These are phyloP conservation scores for Caranx melampygus DNA, from an alignment of 2,113 vertebrate genomes.

Conservation along the genomic window DNA sequence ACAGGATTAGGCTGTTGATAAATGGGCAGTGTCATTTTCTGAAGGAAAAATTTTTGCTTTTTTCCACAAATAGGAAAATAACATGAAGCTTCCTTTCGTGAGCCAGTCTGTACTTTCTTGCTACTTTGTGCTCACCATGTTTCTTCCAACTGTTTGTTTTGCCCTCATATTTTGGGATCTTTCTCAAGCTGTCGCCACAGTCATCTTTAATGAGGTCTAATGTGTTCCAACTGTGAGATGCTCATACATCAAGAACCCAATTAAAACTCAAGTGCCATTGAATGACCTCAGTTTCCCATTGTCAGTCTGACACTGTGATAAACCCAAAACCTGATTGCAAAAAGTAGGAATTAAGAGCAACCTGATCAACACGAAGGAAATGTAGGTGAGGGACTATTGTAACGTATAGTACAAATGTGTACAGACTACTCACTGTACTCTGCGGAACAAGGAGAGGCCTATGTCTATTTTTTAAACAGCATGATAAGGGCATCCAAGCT, in stretches of 20 bases:
- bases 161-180: not conserved
- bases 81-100: not conserved
- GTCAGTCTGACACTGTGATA: not conserved
- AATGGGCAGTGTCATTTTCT: not conserved
- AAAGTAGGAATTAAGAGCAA: not conserved
- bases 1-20: not conserved
- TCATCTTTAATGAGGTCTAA: not conserved
- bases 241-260: not conserved
- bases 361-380: not conserved
- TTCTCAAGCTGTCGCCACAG: not conserved
- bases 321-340: not conserved
- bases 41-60: not conserved
- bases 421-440: not conserved
- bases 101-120: not conserved
- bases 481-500: not conserved
- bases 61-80: not conserved
- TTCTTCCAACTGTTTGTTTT: not conserved
- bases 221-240: slow-evolving; percentile 1
- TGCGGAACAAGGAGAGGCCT: too few relatives aligned
- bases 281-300: not conserved
- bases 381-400: not conserved
- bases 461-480: not conserved
- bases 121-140: not conserved
- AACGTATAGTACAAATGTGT: not conserved
- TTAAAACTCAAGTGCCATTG: not conserved